Base-by-base conservation (phyloP, 2,888 invertebrate genomes). In the Gasteruption jaculator region DNA sequence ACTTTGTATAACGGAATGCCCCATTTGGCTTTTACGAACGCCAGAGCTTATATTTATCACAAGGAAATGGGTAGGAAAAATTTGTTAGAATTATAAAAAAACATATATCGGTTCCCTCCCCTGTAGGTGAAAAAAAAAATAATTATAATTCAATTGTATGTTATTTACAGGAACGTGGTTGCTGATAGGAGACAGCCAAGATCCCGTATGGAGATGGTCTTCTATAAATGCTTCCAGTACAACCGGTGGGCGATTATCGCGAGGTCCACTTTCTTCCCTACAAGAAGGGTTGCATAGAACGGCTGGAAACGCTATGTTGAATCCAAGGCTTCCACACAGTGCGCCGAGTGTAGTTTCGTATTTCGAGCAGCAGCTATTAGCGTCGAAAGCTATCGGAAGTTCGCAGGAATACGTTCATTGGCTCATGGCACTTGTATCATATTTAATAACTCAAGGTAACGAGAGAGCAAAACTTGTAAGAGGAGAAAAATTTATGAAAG, bases 1-100 rank as follows among this genome's bases (percentile, higher is more conserved):
- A 63, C 63, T 12, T 44, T 70, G n/a, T 60, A 87, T 48, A 81
- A 85, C 48, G 89, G 89, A 18, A 79, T 83, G 62, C 92, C 93
- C 0, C 77, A 92, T 63, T 76, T 95, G 49, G 81, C 86, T n/a
- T 77, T 94, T 22, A 85, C 84, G 21, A 90, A 86, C 63, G 90
- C 91, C 16, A 83, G 85, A 64, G 86, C 91, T 2, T 94, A 86
- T 62, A 83, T 89, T 43, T 94, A 86, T 68, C 85, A 86, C 54
- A 75, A 79, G 51, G 83, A 85, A 60, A 75, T 94, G 60, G 88
- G 92, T 82, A 73, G 76, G 73, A 11, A 19, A 34, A 16, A 39
- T 38, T 31, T 38, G 22, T 30, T 58, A 62, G 43, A 71, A 35
- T 34, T 34, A 25, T 32, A 24, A 30, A 12, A 21, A 19, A 25